Evolutionary conservation across 2,888 invertebrate genomes (phyloP).

Genomic region (Agriotes lineatus): DNA sequence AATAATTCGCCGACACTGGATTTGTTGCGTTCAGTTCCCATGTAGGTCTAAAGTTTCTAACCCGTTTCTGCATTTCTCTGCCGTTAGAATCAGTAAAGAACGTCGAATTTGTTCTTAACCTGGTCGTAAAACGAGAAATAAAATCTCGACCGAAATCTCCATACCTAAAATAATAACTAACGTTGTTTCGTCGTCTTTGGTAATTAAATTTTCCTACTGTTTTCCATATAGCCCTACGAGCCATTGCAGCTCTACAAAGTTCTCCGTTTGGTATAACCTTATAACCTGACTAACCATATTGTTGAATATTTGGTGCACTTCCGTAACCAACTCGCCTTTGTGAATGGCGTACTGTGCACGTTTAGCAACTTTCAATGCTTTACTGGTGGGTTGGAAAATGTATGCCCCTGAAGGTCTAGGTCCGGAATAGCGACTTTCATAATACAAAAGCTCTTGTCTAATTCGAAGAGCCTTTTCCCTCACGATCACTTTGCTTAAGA

Average conservation of each 20-base stretch:
- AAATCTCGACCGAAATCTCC: too few relatives aligned
- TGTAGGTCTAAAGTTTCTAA: slow-evolving; percentile 83
- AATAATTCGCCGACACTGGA: slow-evolving; percentile 89
- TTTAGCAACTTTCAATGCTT: slow-evolving; percentile 32
- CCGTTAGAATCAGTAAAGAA: slow-evolving; percentile 97
- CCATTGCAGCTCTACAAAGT: slow-evolving; percentile 79
- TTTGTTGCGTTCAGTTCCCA: slow-evolving; percentile 79
- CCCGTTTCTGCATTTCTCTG: slow-evolving; percentile 78
- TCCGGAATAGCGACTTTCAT: slow-evolving; percentile 69
- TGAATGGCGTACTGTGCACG: slow-evolving; percentile 51
- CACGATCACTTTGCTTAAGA: slow-evolving; percentile 67
- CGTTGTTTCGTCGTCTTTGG: too few relatives aligned
- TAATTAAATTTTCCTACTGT: too few relatives aligned
- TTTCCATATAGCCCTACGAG: slow-evolving; percentile 79
- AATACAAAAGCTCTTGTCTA: slow-evolving; percentile 79
- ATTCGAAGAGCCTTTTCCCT: slow-evolving; percentile 64
- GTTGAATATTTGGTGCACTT: slow-evolving; percentile 76
- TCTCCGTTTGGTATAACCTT: slow-evolving; percentile 73
- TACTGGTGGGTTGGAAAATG: slow-evolving; percentile 77
- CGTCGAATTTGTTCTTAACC: slow-evolving; percentile 71
- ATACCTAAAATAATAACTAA: too few relatives aligned
- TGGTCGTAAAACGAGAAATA: slow-evolving; percentile 76
- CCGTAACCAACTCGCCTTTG: slow-evolving; percentile 67
- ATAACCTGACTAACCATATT: slow-evolving; percentile 80
- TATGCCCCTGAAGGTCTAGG: slow-evolving; percentile 92